A percentile compares a stretch with the other conserved stretches of the same genome.
These are phyloP conservation scores for Choreutis nemorana DNA, from an alignment of 2,888 invertebrate genomes.

Conservation along the genomic window DNA sequence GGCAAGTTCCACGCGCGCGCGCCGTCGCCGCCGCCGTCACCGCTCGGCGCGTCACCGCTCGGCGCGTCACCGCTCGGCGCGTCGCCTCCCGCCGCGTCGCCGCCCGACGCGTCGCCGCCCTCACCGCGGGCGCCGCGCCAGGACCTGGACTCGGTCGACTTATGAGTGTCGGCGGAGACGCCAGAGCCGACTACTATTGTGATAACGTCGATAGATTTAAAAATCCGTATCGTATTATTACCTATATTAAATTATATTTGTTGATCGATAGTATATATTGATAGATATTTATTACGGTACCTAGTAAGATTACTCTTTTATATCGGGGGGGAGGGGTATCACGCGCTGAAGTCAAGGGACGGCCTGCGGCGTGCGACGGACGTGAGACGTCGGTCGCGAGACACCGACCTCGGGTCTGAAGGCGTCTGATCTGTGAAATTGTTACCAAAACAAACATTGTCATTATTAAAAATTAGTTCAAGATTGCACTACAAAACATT, in stretches of 20 bases:
- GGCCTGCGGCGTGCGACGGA: slow-evolving; percentile 1
- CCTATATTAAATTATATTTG: slow-evolving; percentile 56
- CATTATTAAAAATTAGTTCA: slow-evolving; percentile 11
- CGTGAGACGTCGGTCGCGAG: slow-evolving; percentile 1
- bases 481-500: slow-evolving; percentile 7
- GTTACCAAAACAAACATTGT: slow-evolving; percentile 9
- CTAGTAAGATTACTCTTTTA: slow-evolving; percentile 39
- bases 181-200: slow-evolving; percentile 34
- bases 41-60: slow-evolving; percentile 24
- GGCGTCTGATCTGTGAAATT: slow-evolving; percentile 5
- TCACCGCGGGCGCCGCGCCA: slow-evolving; percentile 72
- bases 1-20: slow-evolving; percentile 75
- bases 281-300: slow-evolving; percentile 53
- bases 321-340: slow-evolving; percentile 31
- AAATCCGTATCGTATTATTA: slow-evolving; percentile 46
- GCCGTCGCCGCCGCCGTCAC: slow-evolving; percentile 60
- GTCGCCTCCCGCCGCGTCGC: slow-evolving; percentile 15
- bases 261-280: slow-evolving; percentile 56
- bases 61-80: slow-evolving; percentile 54
- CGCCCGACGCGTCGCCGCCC: slow-evolving; percentile 24
- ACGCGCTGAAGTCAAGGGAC: slow-evolving; percentile 17
- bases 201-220: slow-evolving; percentile 49
- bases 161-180: slow-evolving; percentile 38
- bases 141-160: slow-evolving; percentile 77
- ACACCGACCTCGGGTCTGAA: not conserved